Percentiles rank a stretch among this genome's conserved stretches.
Conservation (phyloP, 2,888 invertebrate genomes). For the Galerucella pusilla region DNA sequence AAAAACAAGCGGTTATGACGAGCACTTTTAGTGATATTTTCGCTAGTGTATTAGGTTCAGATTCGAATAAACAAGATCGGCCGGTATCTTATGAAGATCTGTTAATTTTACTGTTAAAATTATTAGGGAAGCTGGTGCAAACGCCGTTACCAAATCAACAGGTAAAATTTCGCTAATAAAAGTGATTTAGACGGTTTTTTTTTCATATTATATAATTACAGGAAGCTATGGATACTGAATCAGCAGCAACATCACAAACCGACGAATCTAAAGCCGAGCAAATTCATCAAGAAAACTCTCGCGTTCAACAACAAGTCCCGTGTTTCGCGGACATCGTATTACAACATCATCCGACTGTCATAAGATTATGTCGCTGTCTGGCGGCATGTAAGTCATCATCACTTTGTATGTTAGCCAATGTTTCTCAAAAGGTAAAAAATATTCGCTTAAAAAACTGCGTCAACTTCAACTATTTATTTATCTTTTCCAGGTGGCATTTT, state of each 20-base stretch:
- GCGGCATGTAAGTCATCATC: constrained; percentile 81
- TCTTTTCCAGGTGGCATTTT: constrained; percentile 50
- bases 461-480: constrained; percentile 21
- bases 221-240: constrained; percentile 65
- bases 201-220: constrained; percentile 35
- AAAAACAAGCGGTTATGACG: constrained; percentile 66
- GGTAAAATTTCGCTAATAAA: constrained; percentile 46
- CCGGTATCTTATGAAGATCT: constrained; percentile 78
- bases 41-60: constrained; percentile 77
- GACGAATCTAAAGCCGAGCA: constrained; percentile 87
- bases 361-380: constrained; percentile 82
- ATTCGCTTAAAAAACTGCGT: constrained; percentile 26
- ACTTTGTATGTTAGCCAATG: constrained; percentile 72
- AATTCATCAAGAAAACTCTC: constrained; percentile 62
- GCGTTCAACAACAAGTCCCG: constrained; percentile 64
- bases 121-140: constrained; percentile 71
- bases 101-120: constrained; percentile 76
- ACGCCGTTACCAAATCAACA: constrained; percentile 69
- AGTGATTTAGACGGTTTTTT: too few relatives aligned
- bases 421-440: constrained; percentile 57
- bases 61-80: constrained; percentile 71
- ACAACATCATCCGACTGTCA: constrained; percentile 84
- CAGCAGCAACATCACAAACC: constrained; percentile 72
- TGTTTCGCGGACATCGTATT: constrained; percentile 81
- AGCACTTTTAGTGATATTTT: constrained; percentile 80